Evolutionary conservation across 2,888 invertebrate species (phyloP).

Genomic region (Luperina nickerlii): DNA sequence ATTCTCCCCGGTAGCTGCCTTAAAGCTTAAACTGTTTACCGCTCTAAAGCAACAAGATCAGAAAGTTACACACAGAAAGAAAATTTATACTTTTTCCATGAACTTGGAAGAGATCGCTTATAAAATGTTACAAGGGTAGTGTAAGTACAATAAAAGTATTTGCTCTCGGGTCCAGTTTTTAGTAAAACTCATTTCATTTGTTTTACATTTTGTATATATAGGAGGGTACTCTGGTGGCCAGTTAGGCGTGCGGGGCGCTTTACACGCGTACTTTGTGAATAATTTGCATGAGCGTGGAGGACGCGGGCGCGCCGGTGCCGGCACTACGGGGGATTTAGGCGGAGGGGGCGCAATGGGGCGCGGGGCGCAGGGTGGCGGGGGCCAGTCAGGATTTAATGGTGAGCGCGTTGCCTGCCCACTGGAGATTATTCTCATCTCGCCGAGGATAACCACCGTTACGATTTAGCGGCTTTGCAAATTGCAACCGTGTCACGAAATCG

Average conservation of each 20-base stretch:
- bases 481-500: constrained; percentile 70
- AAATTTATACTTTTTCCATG: constrained; percentile 53
- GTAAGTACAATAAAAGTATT: constrained; percentile 59
- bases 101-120: constrained; percentile 34
- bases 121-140: constrained; percentile 34
- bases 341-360: constrained; percentile 51
- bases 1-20: constrained; percentile 29
- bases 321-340: constrained; percentile 65
- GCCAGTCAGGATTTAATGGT: constrained; percentile 77
- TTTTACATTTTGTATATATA: constrained; percentile 72
- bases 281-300: constrained; percentile 80
- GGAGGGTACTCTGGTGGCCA: constrained; percentile 75
- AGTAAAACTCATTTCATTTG: constrained; percentile 68
- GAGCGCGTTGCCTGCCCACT: constrained; percentile 74
- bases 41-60: constrained; percentile 49
- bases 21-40: constrained; percentile 54
- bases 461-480: constrained; percentile 77
- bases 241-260: constrained; percentile 77
- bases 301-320: constrained; percentile 53
- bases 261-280: constrained; percentile 83
- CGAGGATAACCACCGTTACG: constrained; percentile 77
- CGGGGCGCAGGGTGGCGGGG: constrained; percentile 54
- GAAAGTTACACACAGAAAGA: constrained; percentile 46
- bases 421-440: constrained; percentile 80
- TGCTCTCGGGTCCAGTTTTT: constrained; percentile 55